Base-by-base conservation (phyloP, 1,140 invertebrate species). In the Mesaphorura yosii region DNA sequence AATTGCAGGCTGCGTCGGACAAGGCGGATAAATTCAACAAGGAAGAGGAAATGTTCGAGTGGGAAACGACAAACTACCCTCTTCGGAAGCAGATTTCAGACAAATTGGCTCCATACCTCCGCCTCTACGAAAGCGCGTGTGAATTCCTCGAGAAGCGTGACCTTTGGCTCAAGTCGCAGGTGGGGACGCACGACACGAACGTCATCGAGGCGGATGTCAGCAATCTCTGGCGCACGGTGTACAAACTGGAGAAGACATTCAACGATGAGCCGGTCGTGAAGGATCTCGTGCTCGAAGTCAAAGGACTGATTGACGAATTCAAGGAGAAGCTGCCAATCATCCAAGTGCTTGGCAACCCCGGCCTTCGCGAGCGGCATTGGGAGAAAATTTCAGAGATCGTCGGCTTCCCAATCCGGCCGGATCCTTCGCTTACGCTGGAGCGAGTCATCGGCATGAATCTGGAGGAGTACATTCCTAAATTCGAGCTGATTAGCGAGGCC, bases 371-470 rank as follows among this genome's bases (percentile, higher is more conserved):
- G 12, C 76, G 92, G 10, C 93, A 97, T 69, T 97, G 93, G 93
- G 89, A 94, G 65, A 84, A 88, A 70, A 82, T 98, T 12, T 93
- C 89, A 0, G 90, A 96, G 64, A 87, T 94, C 52, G 86, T 96
- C 60, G 91, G 90, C 0, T 94, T 92, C 69, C 86, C 88, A 1
- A 83, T 98, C 22, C 80, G 82, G 63, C 82, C 91, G 4, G 86
- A 91, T 57, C 78, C 86, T 4, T 80, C 84, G 17, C 76, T 88
- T 52, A 89, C 87, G 1, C 70, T 98, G 3, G 81, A 82, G 22
- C 90, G 89, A 69, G 65, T 76, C n/a, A 84, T 97, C 26, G 90
- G 94, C 66, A 89, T 91, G 69, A 86, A 88, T 50, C 70, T 97
- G 19, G 84, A 84, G 22, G 86, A 93, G 54, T 94, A 88, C 68